Conservation (phyloP, 2,113 vertebrate species). For the Rhadina sibilatrix region DNA sequence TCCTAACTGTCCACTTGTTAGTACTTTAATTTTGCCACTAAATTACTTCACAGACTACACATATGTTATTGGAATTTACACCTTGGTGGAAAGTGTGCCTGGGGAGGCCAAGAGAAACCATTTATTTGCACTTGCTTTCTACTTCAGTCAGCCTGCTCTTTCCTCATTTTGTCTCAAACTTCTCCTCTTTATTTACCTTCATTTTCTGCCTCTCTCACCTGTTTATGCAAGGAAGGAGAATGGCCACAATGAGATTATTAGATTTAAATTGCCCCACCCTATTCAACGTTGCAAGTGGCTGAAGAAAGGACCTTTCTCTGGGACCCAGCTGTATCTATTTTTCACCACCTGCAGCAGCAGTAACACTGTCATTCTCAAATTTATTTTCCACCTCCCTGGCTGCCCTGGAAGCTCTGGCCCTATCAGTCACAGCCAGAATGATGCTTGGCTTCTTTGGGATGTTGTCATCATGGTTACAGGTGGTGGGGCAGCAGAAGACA, state of each 20-base stretch:
- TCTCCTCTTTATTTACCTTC: background rate
- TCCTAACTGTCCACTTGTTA: background rate
- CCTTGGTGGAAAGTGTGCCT: background rate
- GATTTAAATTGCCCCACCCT: background rate
- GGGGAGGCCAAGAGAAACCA: background rate
- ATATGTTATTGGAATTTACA: background rate
- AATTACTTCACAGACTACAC: background rate
- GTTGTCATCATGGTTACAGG: accelerated
- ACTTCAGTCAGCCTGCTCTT: background rate
- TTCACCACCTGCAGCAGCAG: background rate
- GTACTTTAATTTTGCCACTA: background rate
- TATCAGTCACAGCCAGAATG: background rate
- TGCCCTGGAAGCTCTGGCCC: background rate
- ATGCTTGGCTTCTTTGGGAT: background rate
- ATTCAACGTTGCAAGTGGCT: background rate
- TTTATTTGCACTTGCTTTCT: background rate
- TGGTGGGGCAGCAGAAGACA: background rate
- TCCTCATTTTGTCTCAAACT: background rate
- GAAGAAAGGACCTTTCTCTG: background rate
- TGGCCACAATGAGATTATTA: background rate
- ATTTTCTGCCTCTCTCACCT: background rate
- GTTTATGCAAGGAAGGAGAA: background rate
- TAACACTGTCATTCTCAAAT: background rate
- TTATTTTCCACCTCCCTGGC: background rate
- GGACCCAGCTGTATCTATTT: background rate